These are phyloP conservation scores for Achatina immaculata DNA, from an alignment of 1,140 invertebrate genomes.

Conservation along the genomic window DNA sequence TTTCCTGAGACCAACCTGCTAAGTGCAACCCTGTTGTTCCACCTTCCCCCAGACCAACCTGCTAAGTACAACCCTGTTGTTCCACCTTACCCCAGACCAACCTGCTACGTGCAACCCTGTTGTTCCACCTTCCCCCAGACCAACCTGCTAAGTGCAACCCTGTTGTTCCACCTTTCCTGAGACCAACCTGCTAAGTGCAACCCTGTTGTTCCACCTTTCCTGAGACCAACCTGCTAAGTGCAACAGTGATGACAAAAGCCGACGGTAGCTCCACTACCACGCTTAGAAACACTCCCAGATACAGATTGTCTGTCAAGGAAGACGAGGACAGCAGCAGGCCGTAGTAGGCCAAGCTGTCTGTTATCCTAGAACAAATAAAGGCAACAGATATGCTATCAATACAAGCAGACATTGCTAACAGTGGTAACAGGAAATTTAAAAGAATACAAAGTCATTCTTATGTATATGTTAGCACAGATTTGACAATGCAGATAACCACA, in stretches of 20 bases:
- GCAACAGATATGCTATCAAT: not conserved
- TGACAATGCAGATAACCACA: no score
- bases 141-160: no score
- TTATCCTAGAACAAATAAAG: conserved; percentile 42
- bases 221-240: conserved; percentile 43
- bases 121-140: no score
- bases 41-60: no score
- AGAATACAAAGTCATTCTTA: not conserved
- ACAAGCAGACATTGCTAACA: not conserved
- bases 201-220: conserved; percentile 46
- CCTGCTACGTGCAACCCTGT: no score
- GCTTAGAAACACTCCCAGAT: conserved; percentile 56
- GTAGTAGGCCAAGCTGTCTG: conserved; percentile 46
- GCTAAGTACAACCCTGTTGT: no score
- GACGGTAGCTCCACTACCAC: conserved; percentile 83
- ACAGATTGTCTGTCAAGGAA: conserved; percentile 52
- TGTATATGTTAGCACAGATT: no score
- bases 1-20: no score
- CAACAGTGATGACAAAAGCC: conserved; percentile 73
- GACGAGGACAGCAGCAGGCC: conserved; percentile 73
- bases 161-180: no score
- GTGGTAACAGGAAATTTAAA: not conserved
- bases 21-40: no score
- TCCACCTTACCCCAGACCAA: no score
- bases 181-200: no score